These are phyloP conservation scores for Xanthia icteritia DNA, from an alignment of 2,888 invertebrate genomes.

Conservation along the genomic window DNA sequence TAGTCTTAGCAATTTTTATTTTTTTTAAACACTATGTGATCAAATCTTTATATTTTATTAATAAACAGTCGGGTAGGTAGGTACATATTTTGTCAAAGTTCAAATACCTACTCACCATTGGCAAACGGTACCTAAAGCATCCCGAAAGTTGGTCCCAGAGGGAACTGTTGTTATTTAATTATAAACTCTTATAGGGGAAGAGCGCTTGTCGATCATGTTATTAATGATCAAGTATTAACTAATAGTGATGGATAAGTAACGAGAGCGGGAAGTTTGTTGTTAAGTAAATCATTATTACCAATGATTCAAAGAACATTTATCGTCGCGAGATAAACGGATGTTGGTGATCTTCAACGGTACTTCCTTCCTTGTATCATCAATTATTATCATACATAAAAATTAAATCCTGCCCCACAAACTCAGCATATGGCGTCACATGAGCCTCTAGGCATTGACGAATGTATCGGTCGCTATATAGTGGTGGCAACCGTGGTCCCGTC, in stretches of 20 bases:
- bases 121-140: conserved; percentile 37
- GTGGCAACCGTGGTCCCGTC: no score
- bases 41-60: neutral
- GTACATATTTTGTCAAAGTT: neutral
- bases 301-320: conserved; percentile 40
- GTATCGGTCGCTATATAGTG: no score
- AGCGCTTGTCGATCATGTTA: conserved; percentile 52
- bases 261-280: conserved; percentile 43
- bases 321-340: conserved; percentile 4
- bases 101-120: conserved; percentile 16
- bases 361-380: neutral
- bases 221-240: conserved; percentile 56
- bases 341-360: neutral
- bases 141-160: conserved; percentile 58
- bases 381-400: no score
- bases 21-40: no score
- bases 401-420: no score
- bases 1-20: neutral
- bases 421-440: no score
- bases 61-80: neutral
- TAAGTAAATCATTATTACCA: conserved; percentile 53
- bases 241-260: conserved; percentile 56
- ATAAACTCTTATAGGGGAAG: conserved; percentile 59
- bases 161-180: conserved; percentile 63
- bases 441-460: no score